phyloP scores from a whole-genome alignment of 2,113 vertebrate species.

The Athene noctua region DNA sequence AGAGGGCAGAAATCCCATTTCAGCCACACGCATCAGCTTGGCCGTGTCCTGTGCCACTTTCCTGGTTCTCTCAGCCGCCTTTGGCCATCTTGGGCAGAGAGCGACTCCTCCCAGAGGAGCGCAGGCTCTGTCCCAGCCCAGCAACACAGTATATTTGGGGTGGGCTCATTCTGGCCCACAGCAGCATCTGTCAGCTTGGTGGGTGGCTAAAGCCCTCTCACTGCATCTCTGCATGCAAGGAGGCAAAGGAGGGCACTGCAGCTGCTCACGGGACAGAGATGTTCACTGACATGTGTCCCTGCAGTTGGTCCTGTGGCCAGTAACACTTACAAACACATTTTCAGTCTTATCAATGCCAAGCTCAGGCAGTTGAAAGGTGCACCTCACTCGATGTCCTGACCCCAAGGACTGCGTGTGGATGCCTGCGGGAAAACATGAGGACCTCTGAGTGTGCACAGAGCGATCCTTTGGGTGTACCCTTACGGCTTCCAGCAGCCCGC shows the following conservation, averaged over 20 bases:
- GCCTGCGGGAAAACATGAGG: background rate
- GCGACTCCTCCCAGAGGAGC: background rate
- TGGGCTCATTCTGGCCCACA: background rate
- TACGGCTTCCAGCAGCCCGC: rapidly evolving
- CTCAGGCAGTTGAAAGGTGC: background rate
- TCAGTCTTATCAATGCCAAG: background rate
- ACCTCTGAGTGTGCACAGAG: rapidly evolving
- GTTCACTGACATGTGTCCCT: rapidly evolving
- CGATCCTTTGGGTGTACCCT: background rate
- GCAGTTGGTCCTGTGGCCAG: background rate
- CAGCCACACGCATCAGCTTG: background rate
- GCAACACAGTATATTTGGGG: background rate
- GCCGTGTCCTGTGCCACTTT: background rate
- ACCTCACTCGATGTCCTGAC: background rate
- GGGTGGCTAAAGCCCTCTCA: background rate
- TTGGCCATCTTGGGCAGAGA: background rate
- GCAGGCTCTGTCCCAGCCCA: background rate
- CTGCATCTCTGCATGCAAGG: background rate
- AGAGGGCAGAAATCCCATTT: background rate
- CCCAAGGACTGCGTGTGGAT: background rate
- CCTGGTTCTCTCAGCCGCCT: background rate
- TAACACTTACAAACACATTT: background rate
- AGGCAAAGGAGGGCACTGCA: background rate
- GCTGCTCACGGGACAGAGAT: background rate
- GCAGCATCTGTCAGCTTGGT: background rate